These are phyloP conservation scores for Plagodis pulveraria DNA, from an alignment of 2,888 invertebrate species.

Conservation along the genomic window DNA sequence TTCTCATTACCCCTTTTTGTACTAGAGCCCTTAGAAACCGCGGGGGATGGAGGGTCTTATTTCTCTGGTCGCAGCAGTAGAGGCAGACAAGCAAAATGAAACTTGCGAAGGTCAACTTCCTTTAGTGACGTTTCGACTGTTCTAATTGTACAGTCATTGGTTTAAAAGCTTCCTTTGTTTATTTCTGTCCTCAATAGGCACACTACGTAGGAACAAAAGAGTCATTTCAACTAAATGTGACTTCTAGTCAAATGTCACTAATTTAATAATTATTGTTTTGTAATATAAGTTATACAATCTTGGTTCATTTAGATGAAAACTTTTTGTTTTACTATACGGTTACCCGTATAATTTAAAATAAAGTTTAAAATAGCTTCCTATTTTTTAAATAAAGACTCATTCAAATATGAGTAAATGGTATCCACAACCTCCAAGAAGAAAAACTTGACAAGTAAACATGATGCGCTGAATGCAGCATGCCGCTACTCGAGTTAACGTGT, in stretches of 20 bases:
- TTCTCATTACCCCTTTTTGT: conserved; percentile 36
- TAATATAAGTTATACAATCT: no score
- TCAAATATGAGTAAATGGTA: no score
- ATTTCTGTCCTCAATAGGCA: conserved; percentile 30
- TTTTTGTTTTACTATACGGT: no score
- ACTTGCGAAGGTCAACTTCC: conserved; percentile 69
- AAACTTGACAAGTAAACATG: no score
- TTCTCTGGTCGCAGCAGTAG: conserved; percentile 53
- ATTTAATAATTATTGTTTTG: no score
- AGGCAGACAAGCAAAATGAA: conserved; percentile 65
- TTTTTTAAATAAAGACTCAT: no score
- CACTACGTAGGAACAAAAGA: conserved; percentile 27
- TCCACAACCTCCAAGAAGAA: no score
- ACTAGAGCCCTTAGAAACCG: conserved; percentile 36
- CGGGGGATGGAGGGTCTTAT: conserved; percentile 48
- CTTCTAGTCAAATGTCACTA: not conserved
- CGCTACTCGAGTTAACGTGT: no score
- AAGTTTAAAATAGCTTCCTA: no score
- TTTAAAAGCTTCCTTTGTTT: conserved; percentile 46
- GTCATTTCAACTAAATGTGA: conserved; percentile 11
- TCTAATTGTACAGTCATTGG: conserved; percentile 42
- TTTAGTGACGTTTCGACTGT: conserved; percentile 46
- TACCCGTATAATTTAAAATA: no score
- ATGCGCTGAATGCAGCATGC: no score
- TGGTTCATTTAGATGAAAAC: no score